These are phyloP conservation scores for Columba livia DNA, from an alignment of 2,113 vertebrate genomes.

Conservation along the genomic window DNA sequence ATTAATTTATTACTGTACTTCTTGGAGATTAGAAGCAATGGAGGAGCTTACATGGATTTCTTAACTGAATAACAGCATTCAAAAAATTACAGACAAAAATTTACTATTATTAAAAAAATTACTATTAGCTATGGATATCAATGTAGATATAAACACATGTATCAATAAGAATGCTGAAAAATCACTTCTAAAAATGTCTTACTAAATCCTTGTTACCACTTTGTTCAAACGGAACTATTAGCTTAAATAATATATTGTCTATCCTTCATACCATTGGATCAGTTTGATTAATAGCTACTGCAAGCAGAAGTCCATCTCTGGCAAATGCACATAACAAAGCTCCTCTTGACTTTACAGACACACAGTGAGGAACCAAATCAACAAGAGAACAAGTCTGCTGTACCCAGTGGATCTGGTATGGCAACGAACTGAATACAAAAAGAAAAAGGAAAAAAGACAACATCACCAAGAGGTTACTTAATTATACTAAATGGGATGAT, in stretches of 20 bases:
- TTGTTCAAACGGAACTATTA: not conserved
- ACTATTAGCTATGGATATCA: not conserved
- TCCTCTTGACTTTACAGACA: constrained; percentile 88
- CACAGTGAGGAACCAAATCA: constrained; percentile 79
- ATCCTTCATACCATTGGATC: constrained; percentile 82
- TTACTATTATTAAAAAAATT: not conserved
- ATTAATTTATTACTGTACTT: not conserved
- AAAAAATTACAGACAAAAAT: not conserved
- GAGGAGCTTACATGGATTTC: not conserved
- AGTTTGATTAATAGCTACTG: constrained; percentile 89
- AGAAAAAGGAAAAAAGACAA: not conserved
- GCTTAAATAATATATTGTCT: not conserved
- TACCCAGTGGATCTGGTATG: constrained; percentile 80
- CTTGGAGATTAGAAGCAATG: not conserved
- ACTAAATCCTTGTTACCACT: not conserved
- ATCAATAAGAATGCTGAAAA: not conserved
- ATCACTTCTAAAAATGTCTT: not conserved
- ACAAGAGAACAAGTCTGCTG: constrained; percentile 80
- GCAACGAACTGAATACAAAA: constrained; percentile 69
- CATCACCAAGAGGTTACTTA: not conserved
- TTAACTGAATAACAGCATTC: not conserved
- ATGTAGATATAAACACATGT: not conserved
- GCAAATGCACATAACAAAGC: constrained; percentile 86
- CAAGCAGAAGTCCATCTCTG: constrained; percentile 84
- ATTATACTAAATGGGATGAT: not conserved